Evolutionary conservation across 2,888 invertebrate genomes (phyloP), one percentile per base, ranked within the genome.

Genomic region (Imbricaverruca yamaguchii): DNA sequence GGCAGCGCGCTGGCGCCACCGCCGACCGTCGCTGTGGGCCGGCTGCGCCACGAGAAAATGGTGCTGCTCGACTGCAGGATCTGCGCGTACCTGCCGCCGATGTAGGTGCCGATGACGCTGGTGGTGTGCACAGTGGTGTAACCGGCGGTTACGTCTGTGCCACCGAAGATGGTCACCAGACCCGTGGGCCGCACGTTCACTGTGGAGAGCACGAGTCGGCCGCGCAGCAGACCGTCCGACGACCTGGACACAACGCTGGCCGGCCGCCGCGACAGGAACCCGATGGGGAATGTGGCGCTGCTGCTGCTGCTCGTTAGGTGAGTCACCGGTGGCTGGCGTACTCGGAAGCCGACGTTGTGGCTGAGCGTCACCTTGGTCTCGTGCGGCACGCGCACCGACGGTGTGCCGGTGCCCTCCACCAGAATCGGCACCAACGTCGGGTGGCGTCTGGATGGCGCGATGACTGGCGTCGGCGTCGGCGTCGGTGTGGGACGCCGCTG

Each of bases 91-190:
- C 95, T 95, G 67, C 94, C 94, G 80, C 85, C 84, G 85, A 95
- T 94, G 86, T 92, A 94, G 8, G 95, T 94, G 56, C 95, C 94
- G 85, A 95, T 93, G n/a, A 96, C 94, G 86, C 93, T 94, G 0
- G 95, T 94, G 88, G 95, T 94, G 86, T 94, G 93, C 11, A 95
- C 91, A 0, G 94, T 94, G 9, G 94, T 94, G 4, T 92, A 88
- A 1, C 94, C 94, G 85, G 94, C 93, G 86, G 92, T 92, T 9
- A 94, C 92, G 82, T 93, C 91, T 10, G 93, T 94, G 53, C 94
- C 95, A 77, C 94, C 94, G 81, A 95, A 89, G 85, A 93, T 94
- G 11, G 94, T 94, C 0, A 95, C 93, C 81, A 95, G 88, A 10
- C 94, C 94, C 1, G 93, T 90, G 0, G 74, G 74, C 15, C 74